phyloP scores from a whole-genome alignment of 2,797 vertebrate species.

The Rousettus madagascariensis region DNA sequence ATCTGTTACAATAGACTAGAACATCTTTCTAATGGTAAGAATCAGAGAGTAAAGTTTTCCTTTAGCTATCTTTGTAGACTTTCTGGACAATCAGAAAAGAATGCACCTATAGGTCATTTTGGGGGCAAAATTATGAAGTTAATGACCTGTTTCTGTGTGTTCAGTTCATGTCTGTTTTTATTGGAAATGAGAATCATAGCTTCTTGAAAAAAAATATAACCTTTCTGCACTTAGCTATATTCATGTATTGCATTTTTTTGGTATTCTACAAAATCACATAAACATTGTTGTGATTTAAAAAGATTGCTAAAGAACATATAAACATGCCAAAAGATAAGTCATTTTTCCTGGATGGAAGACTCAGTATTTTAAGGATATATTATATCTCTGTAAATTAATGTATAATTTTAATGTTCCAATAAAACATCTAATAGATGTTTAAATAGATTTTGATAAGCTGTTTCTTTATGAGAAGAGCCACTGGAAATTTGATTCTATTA shows the following conservation, averaged over 20 bases:
- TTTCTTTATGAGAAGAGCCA: conserved; percentile 30
- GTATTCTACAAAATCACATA: conserved; percentile 96
- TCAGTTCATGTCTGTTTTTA: conserved; percentile 82
- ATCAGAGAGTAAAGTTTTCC: conserved; percentile 82
- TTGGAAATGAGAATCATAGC: conserved; percentile 86
- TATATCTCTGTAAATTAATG: conserved; percentile 10
- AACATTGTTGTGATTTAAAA: conserved; percentile 92
- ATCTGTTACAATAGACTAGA: conserved; percentile 89
- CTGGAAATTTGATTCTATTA: conserved; percentile 60
- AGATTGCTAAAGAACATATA: not conserved
- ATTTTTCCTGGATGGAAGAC: conserved; percentile 25
- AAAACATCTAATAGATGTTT: conserved; percentile 44
- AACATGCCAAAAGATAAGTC: not conserved
- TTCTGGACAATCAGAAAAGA: conserved; percentile 83
- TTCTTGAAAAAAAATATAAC: conserved; percentile 83
- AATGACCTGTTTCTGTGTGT: conserved; percentile 84
- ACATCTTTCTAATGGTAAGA: conserved; percentile 88
- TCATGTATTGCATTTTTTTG: conserved; percentile 92
- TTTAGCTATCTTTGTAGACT: conserved; percentile 83
- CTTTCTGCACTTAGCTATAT: conserved; percentile 88
- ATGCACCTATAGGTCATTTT: conserved; percentile 82
- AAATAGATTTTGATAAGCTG: not conserved
- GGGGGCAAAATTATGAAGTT: conserved; percentile 80
- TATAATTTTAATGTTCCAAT: conserved; percentile 33
- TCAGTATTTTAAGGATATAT: conserved; percentile 19